phyloP scores from a whole-genome alignment of 1,140 invertebrate species.

The Myzus persicae region DNA sequence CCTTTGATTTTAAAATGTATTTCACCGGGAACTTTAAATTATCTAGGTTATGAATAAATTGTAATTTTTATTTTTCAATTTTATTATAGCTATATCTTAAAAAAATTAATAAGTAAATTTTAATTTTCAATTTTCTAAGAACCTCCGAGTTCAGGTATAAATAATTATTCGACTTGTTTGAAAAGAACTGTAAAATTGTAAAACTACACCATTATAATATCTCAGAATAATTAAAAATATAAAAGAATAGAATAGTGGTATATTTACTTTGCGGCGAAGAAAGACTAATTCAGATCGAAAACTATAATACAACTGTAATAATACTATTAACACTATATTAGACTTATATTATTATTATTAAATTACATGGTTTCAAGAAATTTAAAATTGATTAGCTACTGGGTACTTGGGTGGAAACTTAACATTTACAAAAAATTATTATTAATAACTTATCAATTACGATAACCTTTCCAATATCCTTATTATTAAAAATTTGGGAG shows the following conservation, averaged over 20 bases:
- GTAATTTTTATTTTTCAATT: not conserved
- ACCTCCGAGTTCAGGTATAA: not conserved
- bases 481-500: not conserved
- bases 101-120: not conserved
- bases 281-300: not conserved
- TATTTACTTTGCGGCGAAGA: not conserved
- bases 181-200: not conserved
- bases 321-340: not conserved
- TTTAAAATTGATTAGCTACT: not conserved
- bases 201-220: not conserved
- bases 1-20: not conserved
- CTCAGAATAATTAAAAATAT: not conserved
- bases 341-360: not conserved
- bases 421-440: not conserved
- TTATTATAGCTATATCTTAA: not conserved
- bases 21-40: not conserved
- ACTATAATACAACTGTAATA: not conserved
- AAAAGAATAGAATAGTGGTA: not conserved
- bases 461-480: not conserved
- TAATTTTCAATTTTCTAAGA: not conserved
- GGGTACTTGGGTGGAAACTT: not conserved
- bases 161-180: not conserved
- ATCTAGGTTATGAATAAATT: not conserved
- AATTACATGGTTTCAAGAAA: not conserved
- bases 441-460: not conserved